A percentile compares a stretch with the other conserved stretches of the same genome.
Conservation (phyloP, 2,113 vertebrate species). For the Rostratula benghalensis region DNA sequence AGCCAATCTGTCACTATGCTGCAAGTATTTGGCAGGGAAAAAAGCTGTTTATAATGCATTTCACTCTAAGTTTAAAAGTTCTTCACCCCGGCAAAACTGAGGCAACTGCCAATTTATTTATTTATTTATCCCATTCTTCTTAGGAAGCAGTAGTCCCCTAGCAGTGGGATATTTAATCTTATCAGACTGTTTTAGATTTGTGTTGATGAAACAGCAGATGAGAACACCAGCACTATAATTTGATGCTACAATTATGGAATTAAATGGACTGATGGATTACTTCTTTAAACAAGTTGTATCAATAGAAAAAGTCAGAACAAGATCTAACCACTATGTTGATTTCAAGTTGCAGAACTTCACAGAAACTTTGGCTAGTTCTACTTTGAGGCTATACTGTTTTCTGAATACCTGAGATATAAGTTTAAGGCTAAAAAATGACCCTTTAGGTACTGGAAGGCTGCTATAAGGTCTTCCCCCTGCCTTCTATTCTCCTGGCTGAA, state of each 20-base stretch:
- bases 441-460: no score
- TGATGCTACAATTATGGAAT: neutral
- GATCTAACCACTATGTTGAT: neutral
- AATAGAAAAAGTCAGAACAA: neutral
- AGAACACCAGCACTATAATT: neutral
- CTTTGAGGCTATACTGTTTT: neutral
- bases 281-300: neutral
- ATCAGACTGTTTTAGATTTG: neutral
- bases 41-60: neutral
- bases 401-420: neutral
- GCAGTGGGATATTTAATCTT: neutral
- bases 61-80: neutral
- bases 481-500: no score
- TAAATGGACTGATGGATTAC: neutral
- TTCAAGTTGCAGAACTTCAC: neutral
- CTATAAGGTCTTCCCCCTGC: no score
- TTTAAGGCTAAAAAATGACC: neutral
- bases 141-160: neutral
- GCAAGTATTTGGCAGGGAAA: neutral
- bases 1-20: neutral
- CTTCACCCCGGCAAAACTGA: neutral
- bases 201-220: neutral
- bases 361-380: neutral
- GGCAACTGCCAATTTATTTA: neutral
- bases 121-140: neutral